phyloP scores from a whole-genome alignment of 1,140 invertebrate species.

The Geopemphigus sp. region DNA sequence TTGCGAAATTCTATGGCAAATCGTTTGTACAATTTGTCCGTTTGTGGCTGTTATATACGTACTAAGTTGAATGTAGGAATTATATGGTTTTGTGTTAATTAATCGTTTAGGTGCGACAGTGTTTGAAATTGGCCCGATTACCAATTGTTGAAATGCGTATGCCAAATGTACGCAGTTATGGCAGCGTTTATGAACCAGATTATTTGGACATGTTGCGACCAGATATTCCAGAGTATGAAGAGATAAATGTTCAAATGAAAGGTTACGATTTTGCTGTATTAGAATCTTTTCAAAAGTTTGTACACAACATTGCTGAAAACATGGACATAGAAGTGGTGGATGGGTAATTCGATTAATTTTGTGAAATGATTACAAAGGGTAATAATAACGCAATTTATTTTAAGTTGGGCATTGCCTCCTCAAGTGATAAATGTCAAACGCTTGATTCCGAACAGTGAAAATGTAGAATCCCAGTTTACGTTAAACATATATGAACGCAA shows the following conservation, averaged over 20 bases:
- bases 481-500: slow-evolving; percentile 76
- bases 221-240: slow-evolving; percentile 52
- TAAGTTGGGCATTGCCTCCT: slow-evolving; percentile 72
- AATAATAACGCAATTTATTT: neutral
- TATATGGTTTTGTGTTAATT: neutral
- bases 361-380: neutral
- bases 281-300: slow-evolving; percentile 74
- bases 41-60: no score
- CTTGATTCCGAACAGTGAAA: slow-evolving; percentile 67
- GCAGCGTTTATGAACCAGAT: slow-evolving; percentile 52
- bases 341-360: slow-evolving; percentile 58
- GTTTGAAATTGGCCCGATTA: neutral
- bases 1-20: no score
- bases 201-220: slow-evolving; percentile 53
- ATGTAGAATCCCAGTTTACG: slow-evolving; percentile 68
- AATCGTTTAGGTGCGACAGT: neutral
- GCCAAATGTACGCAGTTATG: neutral
- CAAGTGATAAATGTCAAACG: slow-evolving; percentile 66
- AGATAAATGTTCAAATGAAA: slow-evolving; percentile 73
- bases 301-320: slow-evolving; percentile 69
- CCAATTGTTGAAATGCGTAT: neutral
- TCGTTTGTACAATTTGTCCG: no score
- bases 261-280: slow-evolving; percentile 78
- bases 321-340: slow-evolving; percentile 76
- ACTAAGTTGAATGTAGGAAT: no score